Conservation (phyloP, 1,140 invertebrate genomes). For the Trachymyrmex septentrionalis region DNA sequence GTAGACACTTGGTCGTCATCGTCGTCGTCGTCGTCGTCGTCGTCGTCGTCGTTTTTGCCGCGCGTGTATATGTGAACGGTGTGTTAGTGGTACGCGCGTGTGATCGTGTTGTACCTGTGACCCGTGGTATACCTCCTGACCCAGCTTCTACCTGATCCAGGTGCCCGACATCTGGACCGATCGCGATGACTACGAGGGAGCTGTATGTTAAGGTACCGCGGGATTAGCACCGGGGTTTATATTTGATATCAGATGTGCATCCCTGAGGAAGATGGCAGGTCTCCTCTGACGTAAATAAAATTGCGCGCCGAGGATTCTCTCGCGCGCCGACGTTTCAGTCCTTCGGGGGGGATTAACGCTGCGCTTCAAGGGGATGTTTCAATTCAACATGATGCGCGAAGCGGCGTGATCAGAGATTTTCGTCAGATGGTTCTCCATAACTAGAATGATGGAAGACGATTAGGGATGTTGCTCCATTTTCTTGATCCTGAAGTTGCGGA, state of each 20-base stretch:
- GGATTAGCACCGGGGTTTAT: neutral
- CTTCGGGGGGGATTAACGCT: neutral
- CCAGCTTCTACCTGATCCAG: slow-evolving; percentile 69
- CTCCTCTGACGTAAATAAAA: slow-evolving; percentile 9
- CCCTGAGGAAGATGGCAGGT: slow-evolving; percentile 40
- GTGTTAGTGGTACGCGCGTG: slow-evolving; percentile 14
- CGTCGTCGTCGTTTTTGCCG: slow-evolving; percentile 24
- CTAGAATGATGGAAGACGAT: neutral
- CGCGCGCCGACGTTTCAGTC: slow-evolving; percentile 18
- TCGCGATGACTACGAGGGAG: slow-evolving; percentile 84
- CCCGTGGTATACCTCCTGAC: slow-evolving; percentile 53
- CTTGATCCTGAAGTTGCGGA: neutral
- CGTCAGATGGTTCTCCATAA: neutral
- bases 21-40: neutral
- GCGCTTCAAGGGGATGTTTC: slow-evolving; percentile 35
- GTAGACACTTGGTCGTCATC: slow-evolving; percentile 51
- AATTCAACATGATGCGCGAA: neutral
- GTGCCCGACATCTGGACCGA: slow-evolving; percentile 66
- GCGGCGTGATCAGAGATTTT: neutral
- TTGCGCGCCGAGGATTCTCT: slow-evolving; percentile 25
- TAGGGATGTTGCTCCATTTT: neutral
- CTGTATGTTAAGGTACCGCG: slow-evolving; percentile 84
- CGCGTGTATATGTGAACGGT: slow-evolving; percentile 23
- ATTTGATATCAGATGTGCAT: neutral
- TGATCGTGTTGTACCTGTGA: slow-evolving; percentile 55